phyloP scores from a whole-genome alignment of 1,140 invertebrate genomes.

The Tetragonula clypearis region DNA sequence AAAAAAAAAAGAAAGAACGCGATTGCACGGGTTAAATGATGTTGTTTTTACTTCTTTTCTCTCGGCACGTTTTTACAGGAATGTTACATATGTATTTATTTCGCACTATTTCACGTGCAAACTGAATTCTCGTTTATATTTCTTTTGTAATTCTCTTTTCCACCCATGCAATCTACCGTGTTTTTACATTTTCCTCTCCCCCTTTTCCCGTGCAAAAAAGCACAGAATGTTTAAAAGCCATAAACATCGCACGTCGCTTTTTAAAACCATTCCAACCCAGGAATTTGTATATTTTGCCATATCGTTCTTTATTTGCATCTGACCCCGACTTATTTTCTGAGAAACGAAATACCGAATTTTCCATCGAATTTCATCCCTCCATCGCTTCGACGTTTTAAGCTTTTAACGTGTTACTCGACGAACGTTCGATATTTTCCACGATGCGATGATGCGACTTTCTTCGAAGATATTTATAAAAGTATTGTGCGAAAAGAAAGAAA shows the following conservation, averaged over 20 bases:
- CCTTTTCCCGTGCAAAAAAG: neutral
- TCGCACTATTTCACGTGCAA: neutral
- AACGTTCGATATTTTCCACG: too few species aligned
- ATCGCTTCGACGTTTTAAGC: neutral
- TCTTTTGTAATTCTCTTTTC: neutral
- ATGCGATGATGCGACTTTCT: neutral
- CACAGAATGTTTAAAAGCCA: neutral
- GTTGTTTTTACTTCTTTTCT: neutral
- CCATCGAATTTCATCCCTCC: neutral
- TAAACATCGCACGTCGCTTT: neutral
- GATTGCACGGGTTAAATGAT: neutral
- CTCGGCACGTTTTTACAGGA: neutral
- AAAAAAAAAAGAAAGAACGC: neutral
- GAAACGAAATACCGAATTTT: neutral
- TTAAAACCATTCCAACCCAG: neutral
- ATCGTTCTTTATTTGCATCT: neutral
- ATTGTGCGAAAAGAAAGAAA: neutral
- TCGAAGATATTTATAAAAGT: neutral
- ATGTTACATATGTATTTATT: neutral
- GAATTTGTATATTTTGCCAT: neutral
- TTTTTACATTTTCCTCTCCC: neutral
- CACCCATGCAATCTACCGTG: neutral
- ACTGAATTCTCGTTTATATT: neutral
- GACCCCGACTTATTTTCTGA: too few species aligned
- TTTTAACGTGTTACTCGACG: too few species aligned